phyloP scores from a whole-genome alignment of 2,113 vertebrate genomes.

The Phalacrocorax aristotelis region DNA sequence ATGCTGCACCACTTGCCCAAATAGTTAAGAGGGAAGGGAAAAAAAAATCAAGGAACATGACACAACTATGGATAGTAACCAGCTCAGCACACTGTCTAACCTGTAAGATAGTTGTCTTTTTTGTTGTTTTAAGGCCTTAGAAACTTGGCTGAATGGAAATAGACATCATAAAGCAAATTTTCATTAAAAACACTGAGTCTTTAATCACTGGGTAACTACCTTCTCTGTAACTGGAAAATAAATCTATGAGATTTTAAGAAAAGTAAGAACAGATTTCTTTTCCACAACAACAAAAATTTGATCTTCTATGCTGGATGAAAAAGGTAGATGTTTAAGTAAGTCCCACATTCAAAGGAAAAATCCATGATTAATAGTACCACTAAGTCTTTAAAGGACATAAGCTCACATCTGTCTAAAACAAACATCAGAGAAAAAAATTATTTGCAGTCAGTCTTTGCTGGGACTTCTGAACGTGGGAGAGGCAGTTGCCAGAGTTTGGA shows the following conservation, averaged over 20 bases:
- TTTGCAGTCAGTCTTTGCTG: not conserved
- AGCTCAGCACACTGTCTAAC: not conserved
- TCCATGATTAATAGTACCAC: not conserved
- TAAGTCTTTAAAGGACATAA: not conserved
- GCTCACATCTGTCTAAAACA: not conserved
- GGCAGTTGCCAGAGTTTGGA: not conserved
- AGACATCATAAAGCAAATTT: not conserved
- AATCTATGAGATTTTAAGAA: not conserved
- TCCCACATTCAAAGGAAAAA: not conserved
- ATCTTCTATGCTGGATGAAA: not conserved
- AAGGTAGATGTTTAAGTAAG: not conserved
- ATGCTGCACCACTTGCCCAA: not conserved
- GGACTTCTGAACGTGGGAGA: not conserved
- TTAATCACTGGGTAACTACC: not conserved
- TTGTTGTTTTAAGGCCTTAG: not conserved
- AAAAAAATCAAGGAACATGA: not conserved
- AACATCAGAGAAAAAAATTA: not conserved
- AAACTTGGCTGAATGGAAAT: not conserved
- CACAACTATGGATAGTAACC: not conserved
- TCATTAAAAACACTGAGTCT: not conserved
- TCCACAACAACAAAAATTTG: not conserved
- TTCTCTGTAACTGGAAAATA: not conserved
- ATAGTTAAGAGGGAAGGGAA: not conserved
- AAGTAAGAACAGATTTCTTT: not conserved
- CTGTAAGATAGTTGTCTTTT: not conserved